These are phyloP conservation scores for Meiosimyza decipiens DNA, from an alignment of 2,888 invertebrate species.

Conservation along the genomic window DNA sequence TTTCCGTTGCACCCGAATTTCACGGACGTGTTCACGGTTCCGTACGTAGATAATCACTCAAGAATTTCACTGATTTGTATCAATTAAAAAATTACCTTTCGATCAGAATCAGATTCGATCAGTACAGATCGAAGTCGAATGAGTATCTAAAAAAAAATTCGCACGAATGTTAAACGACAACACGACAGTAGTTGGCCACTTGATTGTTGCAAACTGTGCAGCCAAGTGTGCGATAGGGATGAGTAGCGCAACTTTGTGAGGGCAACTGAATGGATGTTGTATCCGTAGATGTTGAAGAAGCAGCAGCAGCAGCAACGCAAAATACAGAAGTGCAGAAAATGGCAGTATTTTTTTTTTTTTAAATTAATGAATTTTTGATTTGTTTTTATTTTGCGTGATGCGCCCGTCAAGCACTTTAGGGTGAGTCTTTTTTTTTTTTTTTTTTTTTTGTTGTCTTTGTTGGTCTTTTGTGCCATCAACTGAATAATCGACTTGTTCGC, in stretches of 20 bases:
- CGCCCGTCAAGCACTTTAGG: background rate
- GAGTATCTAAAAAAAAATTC: slow-evolving; percentile 37
- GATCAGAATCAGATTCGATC: slow-evolving; percentile 52
- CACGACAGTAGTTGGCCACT: background rate
- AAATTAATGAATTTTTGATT: slow-evolving; percentile 29
- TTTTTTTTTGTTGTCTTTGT: slow-evolving; percentile 27
- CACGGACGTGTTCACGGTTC: slow-evolving; percentile 52
- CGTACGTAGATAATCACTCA: slow-evolving; percentile 58
- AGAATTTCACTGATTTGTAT: slow-evolving; percentile 54
- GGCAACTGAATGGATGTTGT: background rate
- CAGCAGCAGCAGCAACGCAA: slow-evolving; percentile 1
- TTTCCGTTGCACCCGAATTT: slow-evolving; percentile 1
- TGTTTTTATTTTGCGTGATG: background rate
- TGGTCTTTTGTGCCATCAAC: slow-evolving; percentile 10
- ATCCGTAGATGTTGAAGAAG: background rate
- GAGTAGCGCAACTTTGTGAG: slow-evolving; percentile 1
- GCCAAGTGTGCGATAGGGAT: background rate
- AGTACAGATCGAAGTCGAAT: slow-evolving; percentile 38
- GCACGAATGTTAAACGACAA: slow-evolving; percentile 20
- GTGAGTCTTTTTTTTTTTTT: slow-evolving; percentile 9
- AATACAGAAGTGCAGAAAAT: slow-evolving; percentile 20
- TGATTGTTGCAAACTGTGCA: background rate
- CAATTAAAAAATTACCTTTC: slow-evolving; percentile 61
- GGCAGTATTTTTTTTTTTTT: slow-evolving; percentile 20
- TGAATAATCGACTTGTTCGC: slow-evolving; percentile 26